Evolutionary conservation across 2,113 vertebrate genomes (phyloP).

Genomic region (Nibea albiflora): DNA sequence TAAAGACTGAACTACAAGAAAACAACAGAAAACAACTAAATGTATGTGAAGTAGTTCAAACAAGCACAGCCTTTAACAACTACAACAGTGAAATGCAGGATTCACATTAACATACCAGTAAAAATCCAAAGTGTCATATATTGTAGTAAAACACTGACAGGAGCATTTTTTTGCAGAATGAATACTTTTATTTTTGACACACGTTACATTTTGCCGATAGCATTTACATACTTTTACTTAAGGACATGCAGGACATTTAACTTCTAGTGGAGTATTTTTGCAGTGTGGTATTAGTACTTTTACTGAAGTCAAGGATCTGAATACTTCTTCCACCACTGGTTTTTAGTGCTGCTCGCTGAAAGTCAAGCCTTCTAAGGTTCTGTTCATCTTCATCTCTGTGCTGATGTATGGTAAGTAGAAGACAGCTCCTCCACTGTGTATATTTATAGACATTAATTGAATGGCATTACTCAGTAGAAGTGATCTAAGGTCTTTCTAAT

Average conservation of each 20-base stretch:
- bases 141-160: no score
- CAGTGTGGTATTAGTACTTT: not conserved
- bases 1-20: not conserved
- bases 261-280: not conserved
- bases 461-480: no score
- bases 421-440: not conserved
- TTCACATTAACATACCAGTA: not conserved
- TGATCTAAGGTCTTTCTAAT: not conserved
- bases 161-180: no score
- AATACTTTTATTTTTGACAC: not conserved
- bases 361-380: slow-evolving; percentile 70
- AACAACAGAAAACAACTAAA: not conserved
- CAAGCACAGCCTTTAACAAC: not conserved
- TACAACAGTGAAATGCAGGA: not conserved
- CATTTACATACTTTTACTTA: no score
- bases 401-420: slow-evolving; percentile 65
- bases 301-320: not conserved
- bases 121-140: not conserved
- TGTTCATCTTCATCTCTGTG: slow-evolving; percentile 72
- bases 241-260: not conserved
- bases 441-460: not conserved
- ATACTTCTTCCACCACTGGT: slow-evolving; percentile 1
- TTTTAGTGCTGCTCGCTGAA: slow-evolving; percentile 70
- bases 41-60: not conserved
- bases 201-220: no score